Evolutionary conservation across 2,888 invertebrate genomes (phyloP), one percentile per base, ranked within the genome.

Genomic region (Chrysomela aeneicollis): DNA sequence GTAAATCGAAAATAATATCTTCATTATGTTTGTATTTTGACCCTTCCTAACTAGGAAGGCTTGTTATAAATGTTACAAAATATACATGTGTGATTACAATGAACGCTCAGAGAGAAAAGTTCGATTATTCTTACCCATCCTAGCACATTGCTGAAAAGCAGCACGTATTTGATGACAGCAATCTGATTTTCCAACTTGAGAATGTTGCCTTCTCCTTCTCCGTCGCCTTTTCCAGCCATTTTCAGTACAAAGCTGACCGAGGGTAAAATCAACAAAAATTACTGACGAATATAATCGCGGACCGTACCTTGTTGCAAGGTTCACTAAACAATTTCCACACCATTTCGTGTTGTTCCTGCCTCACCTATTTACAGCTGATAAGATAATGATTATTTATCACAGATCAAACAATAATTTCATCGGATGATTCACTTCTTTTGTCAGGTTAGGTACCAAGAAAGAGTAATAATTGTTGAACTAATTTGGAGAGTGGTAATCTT

Each of bases 61-160:
- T n/a, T n/a, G n/a, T n/a, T n/a, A n/a, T n/a, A n/a, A n/a, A n/a
- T n/a, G n/a, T n/a, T n/a, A n/a, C n/a, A n/a, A n/a, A n/a, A n/a
- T n/a, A n/a, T n/a, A n/a, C n/a, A n/a, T n/a, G n/a, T 26, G 26
- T 6, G 26, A 26, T 5, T 26, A 6, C 26, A 26, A 26, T 26
- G 26, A 21, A 46, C 22, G 55, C 26, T 3, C 46, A 10, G 17
- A 51, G 18, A 21, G 21, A 9, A 35, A 17, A 18, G 19, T 15
- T 2, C 8, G 9, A 19, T 30, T 5, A 12, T 55, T 88, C 91
- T 87, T 81, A 92, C 93, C 92, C 92, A 92, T 76, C 91, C 83
- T 58, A 94, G 86, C 58, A 92, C 88, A 80, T 93, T 94, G 82
- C 92, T 89, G 78, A 92, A 93, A 76, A 94, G 90, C 69, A 94